A percentile compares a stretch with the other conserved stretches of the same genome.
phyloP scores from a whole-genome alignment of 1,140 invertebrate species.

The Chionoecetes opilio region DNA sequence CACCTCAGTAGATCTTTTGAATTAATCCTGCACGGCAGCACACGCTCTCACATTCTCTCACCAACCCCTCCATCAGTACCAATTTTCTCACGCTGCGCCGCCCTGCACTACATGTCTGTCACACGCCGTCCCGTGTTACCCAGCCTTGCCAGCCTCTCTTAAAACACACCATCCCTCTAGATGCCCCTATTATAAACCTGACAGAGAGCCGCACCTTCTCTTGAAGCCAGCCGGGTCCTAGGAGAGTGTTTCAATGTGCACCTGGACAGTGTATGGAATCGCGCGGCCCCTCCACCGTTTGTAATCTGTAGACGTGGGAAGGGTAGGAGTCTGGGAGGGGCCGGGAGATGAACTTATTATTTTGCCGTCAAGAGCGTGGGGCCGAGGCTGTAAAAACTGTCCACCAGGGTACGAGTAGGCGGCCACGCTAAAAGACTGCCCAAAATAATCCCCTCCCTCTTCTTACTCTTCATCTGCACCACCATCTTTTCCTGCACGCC shows the following conservation, averaged over 20 bases:
- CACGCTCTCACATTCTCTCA: constrained; percentile 27
- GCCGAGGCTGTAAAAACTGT: neutral
- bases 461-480: neutral
- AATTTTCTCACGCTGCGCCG: neutral
- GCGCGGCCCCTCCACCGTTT: neutral
- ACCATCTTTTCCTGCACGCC: constrained; percentile 1
- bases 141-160: neutral
- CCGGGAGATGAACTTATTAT: neutral
- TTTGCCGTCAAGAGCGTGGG: constrained; percentile 12
- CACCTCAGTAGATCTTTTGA: neutral
- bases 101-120: neutral
- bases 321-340: neutral
- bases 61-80: neutral
- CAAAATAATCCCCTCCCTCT: constrained; percentile 16
- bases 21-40: neutral
- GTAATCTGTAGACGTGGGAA: neutral
- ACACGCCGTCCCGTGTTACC: constrained; percentile 3
- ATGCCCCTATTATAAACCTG: neutral
- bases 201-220: constrained; percentile 43
- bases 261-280: neutral
- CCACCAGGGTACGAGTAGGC: constrained; percentile 7
- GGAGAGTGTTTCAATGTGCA: neutral
- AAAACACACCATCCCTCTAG: neutral
- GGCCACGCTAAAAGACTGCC: neutral
- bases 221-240: neutral